Percentiles rank a stretch among this genome's conserved stretches.
Conservation (phyloP, 2,113 vertebrate species). For the Cyphomyrus discorhynchus region DNA sequence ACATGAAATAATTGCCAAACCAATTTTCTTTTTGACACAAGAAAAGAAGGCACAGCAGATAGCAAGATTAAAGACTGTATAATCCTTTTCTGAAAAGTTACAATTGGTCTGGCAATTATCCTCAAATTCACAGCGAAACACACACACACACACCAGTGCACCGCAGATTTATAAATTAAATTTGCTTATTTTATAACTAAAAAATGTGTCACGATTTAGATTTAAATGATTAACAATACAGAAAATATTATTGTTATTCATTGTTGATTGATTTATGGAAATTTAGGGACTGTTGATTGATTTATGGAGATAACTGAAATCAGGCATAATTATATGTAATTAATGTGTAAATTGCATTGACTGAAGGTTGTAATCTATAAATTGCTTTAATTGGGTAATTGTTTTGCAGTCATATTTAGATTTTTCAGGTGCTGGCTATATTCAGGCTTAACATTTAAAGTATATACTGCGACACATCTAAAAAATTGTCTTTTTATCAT, state of each 20-base stretch:
- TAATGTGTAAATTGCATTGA: slow-evolving; percentile 12
- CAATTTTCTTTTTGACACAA: slow-evolving; percentile 9
- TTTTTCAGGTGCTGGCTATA: background rate
- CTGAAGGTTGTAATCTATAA: slow-evolving; percentile 2
- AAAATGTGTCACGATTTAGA: background rate
- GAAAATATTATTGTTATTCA: background rate
- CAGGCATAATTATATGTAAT: background rate
- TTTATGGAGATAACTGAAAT: background rate
- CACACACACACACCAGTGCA: background rate
- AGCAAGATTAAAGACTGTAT: slow-evolving; percentile 6
- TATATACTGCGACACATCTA: background rate
- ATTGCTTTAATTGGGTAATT: background rate
- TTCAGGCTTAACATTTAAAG: background rate
- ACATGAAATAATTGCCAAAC: slow-evolving; percentile 1
- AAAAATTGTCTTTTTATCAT: background rate
- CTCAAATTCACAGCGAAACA: background rate
- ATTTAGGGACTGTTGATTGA: background rate
- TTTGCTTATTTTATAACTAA: background rate
- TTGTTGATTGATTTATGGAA: background rate
- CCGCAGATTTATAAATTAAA: background rate
- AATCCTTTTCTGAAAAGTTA: background rate
- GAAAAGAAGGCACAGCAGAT: background rate
- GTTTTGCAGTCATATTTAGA: background rate
- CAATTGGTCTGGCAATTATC: background rate
- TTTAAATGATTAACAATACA: background rate